A percentile compares a stretch with the other conserved stretches of the same genome.
Conservation (phyloP, 2,113 vertebrate genomes). For the Perca schrenkii region DNA sequence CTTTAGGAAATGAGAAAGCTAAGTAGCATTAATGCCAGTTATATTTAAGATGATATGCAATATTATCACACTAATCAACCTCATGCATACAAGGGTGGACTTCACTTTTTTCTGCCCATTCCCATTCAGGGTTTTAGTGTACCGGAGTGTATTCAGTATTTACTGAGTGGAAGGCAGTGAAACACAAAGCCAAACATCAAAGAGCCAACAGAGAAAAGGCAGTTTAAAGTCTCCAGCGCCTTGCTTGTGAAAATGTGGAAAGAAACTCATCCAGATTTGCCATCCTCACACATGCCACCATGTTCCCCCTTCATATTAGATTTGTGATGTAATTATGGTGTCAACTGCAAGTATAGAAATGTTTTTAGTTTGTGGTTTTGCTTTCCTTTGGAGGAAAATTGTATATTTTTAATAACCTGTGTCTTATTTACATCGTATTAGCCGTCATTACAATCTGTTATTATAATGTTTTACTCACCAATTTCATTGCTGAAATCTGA, state of each 20-base stretch:
- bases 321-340: constrained; percentile 28
- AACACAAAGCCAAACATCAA: constrained; percentile 43
- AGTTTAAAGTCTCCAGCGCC: constrained; percentile 41
- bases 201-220: constrained; percentile 25
- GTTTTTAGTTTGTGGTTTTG: background rate
- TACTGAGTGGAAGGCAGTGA: constrained; percentile 20
- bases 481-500: background rate
- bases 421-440: background rate
- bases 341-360: background rate
- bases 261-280: constrained; percentile 19
- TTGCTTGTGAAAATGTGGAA: constrained; percentile 25
- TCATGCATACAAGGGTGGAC: background rate
- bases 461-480: background rate
- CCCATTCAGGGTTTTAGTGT: background rate
- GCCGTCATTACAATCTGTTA: background rate
- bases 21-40: background rate
- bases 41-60: background rate
- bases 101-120: background rate
- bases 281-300: constrained; percentile 14
- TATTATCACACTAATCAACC: background rate
- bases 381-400: background rate
- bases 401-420: background rate
- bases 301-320: constrained; percentile 20
- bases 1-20: constrained; percentile 14
- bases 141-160: constrained; percentile 15